These are phyloP conservation scores for Epiblema foenella DNA, from an alignment of 2,888 invertebrate species.

Conservation along the genomic window DNA sequence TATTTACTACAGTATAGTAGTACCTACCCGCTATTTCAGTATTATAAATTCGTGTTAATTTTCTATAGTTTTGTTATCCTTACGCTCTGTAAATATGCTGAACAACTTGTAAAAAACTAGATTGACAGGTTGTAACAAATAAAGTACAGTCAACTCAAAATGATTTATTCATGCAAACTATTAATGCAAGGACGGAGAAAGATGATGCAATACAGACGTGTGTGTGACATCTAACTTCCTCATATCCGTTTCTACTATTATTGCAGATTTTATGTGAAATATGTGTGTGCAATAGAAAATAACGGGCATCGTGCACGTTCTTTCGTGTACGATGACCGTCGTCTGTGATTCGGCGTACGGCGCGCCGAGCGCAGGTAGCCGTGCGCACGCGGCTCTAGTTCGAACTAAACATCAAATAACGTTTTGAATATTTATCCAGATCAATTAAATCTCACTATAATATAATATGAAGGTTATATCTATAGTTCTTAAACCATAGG, in stretches of 20 bases:
- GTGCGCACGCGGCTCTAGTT: background rate
- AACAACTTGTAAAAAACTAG: conserved; percentile 16
- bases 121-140: conserved; percentile 28
- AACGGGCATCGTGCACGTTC: conserved; percentile 12
- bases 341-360: conserved; percentile 45
- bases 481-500: too few species aligned
- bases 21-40: background rate
- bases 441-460: too few species aligned
- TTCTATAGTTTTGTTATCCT: conserved; percentile 1
- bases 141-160: background rate
- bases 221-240: background rate
- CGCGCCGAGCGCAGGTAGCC: background rate
- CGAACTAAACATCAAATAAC: conserved; percentile 43
- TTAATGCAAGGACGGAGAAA: too few species aligned
- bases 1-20: background rate
- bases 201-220: too few species aligned
- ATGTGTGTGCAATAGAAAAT: conserved; percentile 20
- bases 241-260: too few species aligned
- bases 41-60: background rate
- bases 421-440: background rate
- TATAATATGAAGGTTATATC: too few species aligned
- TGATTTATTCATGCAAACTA: too few species aligned
- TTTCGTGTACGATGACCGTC: too few species aligned
- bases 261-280: conserved; percentile 2
- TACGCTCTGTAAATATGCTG: conserved; percentile 1